Evolutionary conservation across 2,888 invertebrate species (phyloP).

Genomic region (Seira sanloemensis): DNA sequence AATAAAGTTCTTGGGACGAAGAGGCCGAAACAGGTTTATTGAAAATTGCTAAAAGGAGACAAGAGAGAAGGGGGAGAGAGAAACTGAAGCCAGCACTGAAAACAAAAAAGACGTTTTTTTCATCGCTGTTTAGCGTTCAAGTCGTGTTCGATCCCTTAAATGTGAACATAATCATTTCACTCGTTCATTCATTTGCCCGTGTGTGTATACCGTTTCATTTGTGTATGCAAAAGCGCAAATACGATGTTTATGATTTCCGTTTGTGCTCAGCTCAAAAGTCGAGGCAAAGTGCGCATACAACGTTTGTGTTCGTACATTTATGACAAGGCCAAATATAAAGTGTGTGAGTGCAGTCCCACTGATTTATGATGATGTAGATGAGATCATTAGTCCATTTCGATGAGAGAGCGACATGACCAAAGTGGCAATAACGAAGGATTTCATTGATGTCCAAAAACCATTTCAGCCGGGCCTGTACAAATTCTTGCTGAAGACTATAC

Average conservation of each 20-base stretch:
- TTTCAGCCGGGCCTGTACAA: background rate
- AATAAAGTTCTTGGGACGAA: slow-evolving; percentile 34
- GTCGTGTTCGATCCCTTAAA: slow-evolving; percentile 62
- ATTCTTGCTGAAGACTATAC: background rate
- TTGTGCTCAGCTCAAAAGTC: slow-evolving; percentile 25
- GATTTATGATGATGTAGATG: slow-evolving; percentile 64
- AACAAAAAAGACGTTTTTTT: background rate
- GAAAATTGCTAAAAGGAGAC: slow-evolving; percentile 29
- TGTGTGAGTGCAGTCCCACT: slow-evolving; percentile 28
- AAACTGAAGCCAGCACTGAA: slow-evolving; percentile 12
- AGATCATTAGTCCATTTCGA: slow-evolving; percentile 56
- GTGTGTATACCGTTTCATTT: too few relatives aligned
- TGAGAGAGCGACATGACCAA: slow-evolving; percentile 34
- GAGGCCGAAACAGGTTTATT: slow-evolving; percentile 67
- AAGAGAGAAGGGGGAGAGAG: slow-evolving; percentile 13
- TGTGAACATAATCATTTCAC: slow-evolving; percentile 38
- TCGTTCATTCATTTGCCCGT: slow-evolving; percentile 47
- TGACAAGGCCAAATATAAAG: slow-evolving; percentile 11
- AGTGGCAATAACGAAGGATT: slow-evolving; percentile 42
- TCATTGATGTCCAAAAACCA: slow-evolving; percentile 25
- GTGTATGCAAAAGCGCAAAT: background rate
- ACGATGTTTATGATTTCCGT: slow-evolving; percentile 7
- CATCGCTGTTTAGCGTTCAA: slow-evolving; percentile 32
- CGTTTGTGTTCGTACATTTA: slow-evolving; percentile 17
- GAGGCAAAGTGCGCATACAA: too few relatives aligned